These are phyloP conservation scores for Limulus polyphemus DNA, from an alignment of 2,888 invertebrate species.

Conservation along the genomic window DNA sequence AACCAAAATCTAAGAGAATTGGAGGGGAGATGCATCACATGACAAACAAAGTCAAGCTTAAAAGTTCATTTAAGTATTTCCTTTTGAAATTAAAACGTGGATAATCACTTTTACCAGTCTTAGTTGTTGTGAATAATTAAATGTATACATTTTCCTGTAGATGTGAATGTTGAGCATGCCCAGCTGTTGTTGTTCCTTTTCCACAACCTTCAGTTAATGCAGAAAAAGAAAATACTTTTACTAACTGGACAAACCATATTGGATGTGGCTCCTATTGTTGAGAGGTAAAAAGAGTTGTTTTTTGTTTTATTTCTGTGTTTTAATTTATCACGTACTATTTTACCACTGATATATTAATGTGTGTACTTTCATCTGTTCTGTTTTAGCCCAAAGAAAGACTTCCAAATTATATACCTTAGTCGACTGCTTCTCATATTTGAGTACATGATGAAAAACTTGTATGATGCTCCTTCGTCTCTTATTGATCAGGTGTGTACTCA, in stretches of 20 bases:
- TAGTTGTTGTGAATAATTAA: no score
- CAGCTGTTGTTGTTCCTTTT: conserved; percentile 85
- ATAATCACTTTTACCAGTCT: no score
- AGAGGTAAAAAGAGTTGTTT: conserved; percentile 30
- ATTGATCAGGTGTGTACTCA: conserved; percentile 57
- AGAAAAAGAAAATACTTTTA: conserved; percentile 84
- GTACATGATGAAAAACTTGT: conserved; percentile 87
- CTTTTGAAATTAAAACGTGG: no score
- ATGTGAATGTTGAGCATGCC: conserved; percentile 90
- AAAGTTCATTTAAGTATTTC: no score
- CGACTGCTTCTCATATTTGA: conserved; percentile 75
- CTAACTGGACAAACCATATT: conserved; percentile 33
- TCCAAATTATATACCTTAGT: conserved; percentile 63
- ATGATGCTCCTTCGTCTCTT: conserved; percentile 75
- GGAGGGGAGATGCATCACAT: no score
- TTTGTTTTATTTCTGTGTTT: conserved; percentile 1
- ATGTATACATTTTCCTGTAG: conserved; percentile 37
- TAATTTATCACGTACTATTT: background rate
- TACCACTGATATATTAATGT: conserved; percentile 38
- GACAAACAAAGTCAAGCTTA: no score
- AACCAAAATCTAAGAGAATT: no score
- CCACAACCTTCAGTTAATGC: conserved; percentile 87
- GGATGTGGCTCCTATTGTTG: conserved; percentile 26
- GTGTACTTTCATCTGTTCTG: conserved; percentile 51
- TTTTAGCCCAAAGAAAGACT: conserved; percentile 49